Percentiles rank a stretch among this genome's conserved stretches.
Conservation (phyloP, 1,140 invertebrate genomes). For the Myzus persicae region DNA sequence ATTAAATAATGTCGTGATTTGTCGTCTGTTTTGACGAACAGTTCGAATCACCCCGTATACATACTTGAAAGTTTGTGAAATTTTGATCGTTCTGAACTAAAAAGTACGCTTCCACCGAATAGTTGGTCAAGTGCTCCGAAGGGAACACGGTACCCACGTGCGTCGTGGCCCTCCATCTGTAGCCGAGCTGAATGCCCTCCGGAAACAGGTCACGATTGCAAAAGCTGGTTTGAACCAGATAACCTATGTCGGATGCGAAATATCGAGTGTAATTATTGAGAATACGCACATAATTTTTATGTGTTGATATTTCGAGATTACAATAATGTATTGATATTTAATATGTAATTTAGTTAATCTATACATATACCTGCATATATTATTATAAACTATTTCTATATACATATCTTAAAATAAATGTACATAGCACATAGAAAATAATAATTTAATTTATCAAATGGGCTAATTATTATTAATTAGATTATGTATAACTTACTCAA, state of each 20-base stretch:
- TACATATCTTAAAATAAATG: not conserved
- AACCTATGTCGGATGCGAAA: not conserved
- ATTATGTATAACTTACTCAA: not conserved
- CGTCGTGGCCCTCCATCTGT: constrained; percentile 40
- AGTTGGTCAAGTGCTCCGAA: constrained; percentile 52
- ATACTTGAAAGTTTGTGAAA: constrained; percentile 27
- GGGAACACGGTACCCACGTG: constrained; percentile 51
- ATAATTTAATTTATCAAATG: not conserved
- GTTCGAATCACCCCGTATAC: not conserved
- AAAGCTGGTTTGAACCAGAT: not conserved
- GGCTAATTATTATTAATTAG: constrained; percentile 19
- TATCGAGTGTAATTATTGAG: not conserved
- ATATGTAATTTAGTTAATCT: not conserved
- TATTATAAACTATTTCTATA: not conserved
- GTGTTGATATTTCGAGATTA: not conserved
- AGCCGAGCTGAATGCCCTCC: constrained; percentile 30
- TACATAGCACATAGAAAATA: not conserved
- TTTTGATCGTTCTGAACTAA: constrained; percentile 28
- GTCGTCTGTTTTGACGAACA: not conserved
- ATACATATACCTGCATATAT: not conserved
- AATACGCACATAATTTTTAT: not conserved
- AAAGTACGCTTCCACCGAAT: constrained; percentile 41
- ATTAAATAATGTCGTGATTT: too few relatives aligned
- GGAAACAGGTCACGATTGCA: constrained; percentile 37
- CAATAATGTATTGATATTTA: not conserved